Conservation (phyloP, 2,797 vertebrate species). For the Scomberomorus guttatus region DNA sequence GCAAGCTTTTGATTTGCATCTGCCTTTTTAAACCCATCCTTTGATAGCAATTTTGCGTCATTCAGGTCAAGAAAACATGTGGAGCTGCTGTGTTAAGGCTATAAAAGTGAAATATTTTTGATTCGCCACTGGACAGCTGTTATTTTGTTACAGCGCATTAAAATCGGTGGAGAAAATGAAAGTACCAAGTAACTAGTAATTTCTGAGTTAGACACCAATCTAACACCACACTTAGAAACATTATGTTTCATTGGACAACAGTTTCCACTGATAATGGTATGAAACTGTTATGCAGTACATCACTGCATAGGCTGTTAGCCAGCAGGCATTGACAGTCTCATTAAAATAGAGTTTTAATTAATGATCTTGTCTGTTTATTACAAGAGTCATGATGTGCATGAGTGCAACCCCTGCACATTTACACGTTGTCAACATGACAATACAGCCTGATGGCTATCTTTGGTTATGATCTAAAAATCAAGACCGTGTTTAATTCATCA, state of each 20-base stretch:
- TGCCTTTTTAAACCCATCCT: conserved; percentile 52
- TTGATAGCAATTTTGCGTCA: conserved; percentile 39
- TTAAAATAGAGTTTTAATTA: conserved; percentile 68
- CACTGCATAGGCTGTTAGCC: conserved; percentile 32
- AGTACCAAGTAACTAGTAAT: background rate
- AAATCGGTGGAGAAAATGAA: background rate
- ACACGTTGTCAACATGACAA: conserved; percentile 53
- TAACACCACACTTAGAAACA: conserved; percentile 1
- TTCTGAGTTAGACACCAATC: background rate
- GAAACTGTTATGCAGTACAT: conserved; percentile 36
- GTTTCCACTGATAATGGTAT: conserved; percentile 14
- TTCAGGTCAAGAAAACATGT: conserved; percentile 35
- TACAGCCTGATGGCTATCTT: conserved; percentile 41
- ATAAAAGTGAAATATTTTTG: conserved; percentile 12
- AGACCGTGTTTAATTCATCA: conserved; percentile 43
- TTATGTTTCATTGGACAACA: conserved; percentile 16
- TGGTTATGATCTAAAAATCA: conserved; percentile 39
- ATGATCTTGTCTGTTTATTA: conserved; percentile 57
- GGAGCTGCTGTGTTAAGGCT: conserved; percentile 21
- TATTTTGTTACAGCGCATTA: background rate
- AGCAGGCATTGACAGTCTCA: conserved; percentile 51
- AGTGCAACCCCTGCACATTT: conserved; percentile 37
- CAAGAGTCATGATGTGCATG: conserved; percentile 39
- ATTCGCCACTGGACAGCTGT: background rate
- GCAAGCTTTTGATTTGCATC: conserved; percentile 58